Evolutionary conservation across 2,888 invertebrate genomes (phyloP).

Genomic region (Cryptocephalus moraei): DNA sequence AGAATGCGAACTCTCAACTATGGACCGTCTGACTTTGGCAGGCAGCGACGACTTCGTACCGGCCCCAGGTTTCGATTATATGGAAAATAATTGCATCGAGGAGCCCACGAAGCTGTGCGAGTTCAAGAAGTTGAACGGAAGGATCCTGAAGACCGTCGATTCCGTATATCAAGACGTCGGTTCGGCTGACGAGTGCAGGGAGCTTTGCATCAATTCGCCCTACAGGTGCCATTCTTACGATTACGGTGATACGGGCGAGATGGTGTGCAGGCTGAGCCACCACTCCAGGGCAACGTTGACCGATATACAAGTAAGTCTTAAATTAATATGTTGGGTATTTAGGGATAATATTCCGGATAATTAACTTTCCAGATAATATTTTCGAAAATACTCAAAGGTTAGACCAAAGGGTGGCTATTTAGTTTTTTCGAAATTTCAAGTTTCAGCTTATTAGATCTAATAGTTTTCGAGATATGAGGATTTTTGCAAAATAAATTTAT

Average conservation of each 20-base stretch:
- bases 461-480: no score
- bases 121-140: slow-evolving; percentile 80
- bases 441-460: no score
- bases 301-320: slow-evolving; percentile 69
- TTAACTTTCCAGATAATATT: no score
- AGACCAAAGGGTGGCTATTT: no score
- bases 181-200: slow-evolving; percentile 78
- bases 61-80: slow-evolving; percentile 58
- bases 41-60: slow-evolving; percentile 62
- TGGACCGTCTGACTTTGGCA: slow-evolving; percentile 83
- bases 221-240: slow-evolving; percentile 91
- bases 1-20: slow-evolving; percentile 78
- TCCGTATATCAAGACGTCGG: slow-evolving; percentile 86
- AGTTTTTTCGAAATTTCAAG: no score
- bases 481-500: no score
- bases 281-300: slow-evolving; percentile 81
- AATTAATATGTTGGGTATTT: no score
- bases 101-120: slow-evolving; percentile 92
- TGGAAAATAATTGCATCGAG: slow-evolving; percentile 89
- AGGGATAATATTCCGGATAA: no score
- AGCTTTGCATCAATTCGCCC: slow-evolving; percentile 79
- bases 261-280: slow-evolving; percentile 87
- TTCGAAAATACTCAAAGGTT: no score
- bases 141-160: slow-evolving; percentile 87
- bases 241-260: slow-evolving; percentile 86